phyloP scores from a whole-genome alignment of 2,888 invertebrate species.

The Dolomedes plantarius region DNA sequence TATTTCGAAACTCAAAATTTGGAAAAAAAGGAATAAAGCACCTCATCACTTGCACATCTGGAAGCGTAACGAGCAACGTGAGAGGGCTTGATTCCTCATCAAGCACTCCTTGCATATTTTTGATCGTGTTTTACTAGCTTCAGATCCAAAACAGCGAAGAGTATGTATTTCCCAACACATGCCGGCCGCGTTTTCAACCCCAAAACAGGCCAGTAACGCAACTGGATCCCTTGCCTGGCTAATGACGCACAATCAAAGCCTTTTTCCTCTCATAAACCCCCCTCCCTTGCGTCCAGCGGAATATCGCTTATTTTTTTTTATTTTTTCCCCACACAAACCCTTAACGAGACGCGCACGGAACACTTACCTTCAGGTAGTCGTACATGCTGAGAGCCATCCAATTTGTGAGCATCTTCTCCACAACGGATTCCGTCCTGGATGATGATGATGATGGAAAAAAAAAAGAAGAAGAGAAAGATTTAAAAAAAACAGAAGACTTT shows the following conservation, averaged over 20 bases:
- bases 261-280: background rate
- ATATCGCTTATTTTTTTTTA: background rate
- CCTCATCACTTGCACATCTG: too few species aligned
- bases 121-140: too few species aligned
- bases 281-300: background rate
- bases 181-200: background rate
- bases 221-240: background rate
- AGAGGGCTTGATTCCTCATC: background rate
- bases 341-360: slow-evolving; percentile 21
- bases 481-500: slow-evolving; percentile 43
- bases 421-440: slow-evolving; percentile 90
- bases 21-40: too few species aligned
- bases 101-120: background rate
- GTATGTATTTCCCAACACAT: too few species aligned
- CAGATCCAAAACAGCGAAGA: too few species aligned
- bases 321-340: too few species aligned
- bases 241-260: slow-evolving; percentile 10
- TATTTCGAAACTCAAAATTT: too few species aligned
- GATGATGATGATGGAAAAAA: background rate
- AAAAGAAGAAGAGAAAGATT: slow-evolving; percentile 6
- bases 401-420: slow-evolving; percentile 97
- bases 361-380: slow-evolving; percentile 79
- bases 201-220: too few species aligned
- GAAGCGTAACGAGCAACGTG: background rate
- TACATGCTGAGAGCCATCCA: slow-evolving; percentile 98